phyloP scores from a whole-genome alignment of 2,113 vertebrate species.

The Neofelis nebulosa region DNA sequence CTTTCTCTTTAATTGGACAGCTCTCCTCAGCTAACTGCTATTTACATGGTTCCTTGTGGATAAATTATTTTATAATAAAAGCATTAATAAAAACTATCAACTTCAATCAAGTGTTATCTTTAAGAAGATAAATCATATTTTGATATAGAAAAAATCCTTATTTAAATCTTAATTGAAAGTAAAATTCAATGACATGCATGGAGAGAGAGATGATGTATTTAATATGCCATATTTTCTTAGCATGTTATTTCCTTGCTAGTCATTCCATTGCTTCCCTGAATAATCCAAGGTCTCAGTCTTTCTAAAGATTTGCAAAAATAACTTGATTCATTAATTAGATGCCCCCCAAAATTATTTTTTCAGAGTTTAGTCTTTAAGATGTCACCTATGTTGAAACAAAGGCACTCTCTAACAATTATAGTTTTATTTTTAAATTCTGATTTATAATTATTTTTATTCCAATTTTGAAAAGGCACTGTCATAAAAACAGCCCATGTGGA shows the following conservation, averaged over 20 bases:
- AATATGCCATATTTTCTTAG: neutral
- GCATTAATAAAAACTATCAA: neutral
- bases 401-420: neutral
- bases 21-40: neutral
- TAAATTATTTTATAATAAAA: neutral
- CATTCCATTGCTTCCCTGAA: neutral
- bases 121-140: neutral
- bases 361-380: neutral
- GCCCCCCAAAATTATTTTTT: neutral
- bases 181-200: neutral
- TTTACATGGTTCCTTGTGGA: neutral
- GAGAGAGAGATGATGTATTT: neutral
- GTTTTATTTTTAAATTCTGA: neutral
- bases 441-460: neutral
- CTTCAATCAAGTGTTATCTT: neutral
- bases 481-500: neutral
- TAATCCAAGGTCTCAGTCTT: neutral
- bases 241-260: neutral
- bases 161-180: neutral
- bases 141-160: neutral
- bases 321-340: neutral
- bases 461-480: neutral
- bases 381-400: neutral
- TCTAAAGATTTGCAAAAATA: neutral
- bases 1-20: neutral